Base-by-base conservation (phyloP, 2,888 invertebrate species). In the Agapetus fuscipes region DNA sequence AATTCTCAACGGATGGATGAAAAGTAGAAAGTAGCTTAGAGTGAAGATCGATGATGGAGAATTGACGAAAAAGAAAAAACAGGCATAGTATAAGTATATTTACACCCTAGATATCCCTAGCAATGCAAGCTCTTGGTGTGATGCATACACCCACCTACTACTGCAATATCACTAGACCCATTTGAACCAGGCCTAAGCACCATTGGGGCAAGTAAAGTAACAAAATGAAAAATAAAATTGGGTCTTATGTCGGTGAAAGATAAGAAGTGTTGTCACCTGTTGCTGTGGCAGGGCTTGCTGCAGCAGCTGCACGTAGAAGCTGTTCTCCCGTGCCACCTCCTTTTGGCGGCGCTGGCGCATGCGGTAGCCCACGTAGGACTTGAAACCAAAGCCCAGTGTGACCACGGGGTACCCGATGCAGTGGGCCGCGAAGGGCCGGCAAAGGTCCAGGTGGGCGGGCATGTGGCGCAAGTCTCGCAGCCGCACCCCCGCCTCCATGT, bases 371-470 rank as follows among this genome's bases (percentile, higher is more conserved):
- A 94, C 79, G 59, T 89, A 89, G 59, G 88, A 85, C 75, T 94
- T 95, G 56, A 94, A 88, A 55, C 91, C 90, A 70, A 94, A 93
- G 52, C 96, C 95, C 59, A 96, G 75, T 52, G 95, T 90, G 36
- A 95, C 90, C 51, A 89, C 88, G 42, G 95, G 95, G 75, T 91
- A 96, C 41, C 67, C 75, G 64, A 74, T 88, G 81, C 93, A 94
- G 68, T 96, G 94, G 50, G 95, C 94, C 53, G 95, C 95, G 66
- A 96, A 91, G 51, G 95, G 95, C 61, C 93, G 76, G 70, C 90
- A 91, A 53, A 94, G 77, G 68, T 90, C 91, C 58, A 90, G 72
- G 60, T 87, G 85, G 57, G 81, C 82, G 45, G 87, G 86, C 72
- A 84, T 77, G 66, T 83, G 83, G 53, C 84, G 81, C 56, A 85